Conservation (phyloP, 2,113 vertebrate species). For the Erinaceus europaeus region DNA sequence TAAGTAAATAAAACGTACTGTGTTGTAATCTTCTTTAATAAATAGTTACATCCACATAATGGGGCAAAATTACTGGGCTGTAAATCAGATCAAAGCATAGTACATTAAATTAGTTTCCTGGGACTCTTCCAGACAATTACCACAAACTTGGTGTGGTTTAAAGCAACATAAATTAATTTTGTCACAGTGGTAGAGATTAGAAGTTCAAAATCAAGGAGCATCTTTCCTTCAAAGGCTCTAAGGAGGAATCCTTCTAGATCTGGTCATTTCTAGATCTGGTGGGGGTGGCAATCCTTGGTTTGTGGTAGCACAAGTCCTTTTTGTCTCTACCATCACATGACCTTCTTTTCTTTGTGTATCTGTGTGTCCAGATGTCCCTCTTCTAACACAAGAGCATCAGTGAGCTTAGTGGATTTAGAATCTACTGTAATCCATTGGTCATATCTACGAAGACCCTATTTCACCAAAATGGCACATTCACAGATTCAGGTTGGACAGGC, state of each 20-base stretch:
- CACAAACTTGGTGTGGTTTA: neutral
- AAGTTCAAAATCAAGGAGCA: neutral
- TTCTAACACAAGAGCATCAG: neutral
- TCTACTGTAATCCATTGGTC: neutral
- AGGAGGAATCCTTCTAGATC: neutral
- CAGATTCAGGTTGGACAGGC: neutral
- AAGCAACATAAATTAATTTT: neutral
- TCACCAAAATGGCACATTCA: neutral
- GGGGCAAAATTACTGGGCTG: neutral
- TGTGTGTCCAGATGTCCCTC: neutral
- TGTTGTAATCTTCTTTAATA: constrained; percentile 24
- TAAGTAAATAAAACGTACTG: constrained; percentile 79
- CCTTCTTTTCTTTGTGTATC: neutral
- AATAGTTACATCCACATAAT: neutral
- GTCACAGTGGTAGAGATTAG: neutral
- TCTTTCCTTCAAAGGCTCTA: neutral
- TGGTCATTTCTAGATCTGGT: neutral
- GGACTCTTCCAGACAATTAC: neutral
- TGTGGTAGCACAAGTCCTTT: neutral
- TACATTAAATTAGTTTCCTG: neutral
- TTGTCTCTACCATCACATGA: neutral
- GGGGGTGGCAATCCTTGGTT: neutral
- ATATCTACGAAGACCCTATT: neutral
- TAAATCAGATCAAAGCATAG: neutral
- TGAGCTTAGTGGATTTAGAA: neutral